Evolutionary conservation across 1,140 invertebrate genomes (phyloP).

Genomic region (Lithobius niger): DNA sequence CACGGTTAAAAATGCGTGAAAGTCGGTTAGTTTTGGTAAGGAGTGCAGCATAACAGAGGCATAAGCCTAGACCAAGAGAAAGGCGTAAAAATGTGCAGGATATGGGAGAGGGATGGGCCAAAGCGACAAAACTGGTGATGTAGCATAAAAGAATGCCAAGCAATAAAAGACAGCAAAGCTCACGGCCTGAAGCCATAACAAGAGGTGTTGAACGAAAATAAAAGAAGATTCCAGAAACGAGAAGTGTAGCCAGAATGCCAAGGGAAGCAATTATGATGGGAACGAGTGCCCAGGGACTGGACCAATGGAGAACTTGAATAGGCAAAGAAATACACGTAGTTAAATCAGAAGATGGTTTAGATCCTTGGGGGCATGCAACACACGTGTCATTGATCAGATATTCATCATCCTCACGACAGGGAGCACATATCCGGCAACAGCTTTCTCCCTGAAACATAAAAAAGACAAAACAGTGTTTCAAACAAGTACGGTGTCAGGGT

Average conservation of each 20-base stretch:
- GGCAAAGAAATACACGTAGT: conserved; percentile 43
- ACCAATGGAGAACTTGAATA: conserved; percentile 39
- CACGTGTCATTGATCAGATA: conserved; percentile 54
- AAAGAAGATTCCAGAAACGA: conserved; percentile 47
- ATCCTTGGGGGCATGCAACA: conserved; percentile 44
- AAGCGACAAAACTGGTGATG: conserved; percentile 44
- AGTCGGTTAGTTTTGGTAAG: conserved; percentile 65
- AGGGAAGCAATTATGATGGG: conserved; percentile 46
- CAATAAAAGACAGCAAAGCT: conserved; percentile 64
- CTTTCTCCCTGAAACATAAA: conserved; percentile 30
- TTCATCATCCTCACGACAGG: conserved; percentile 48
- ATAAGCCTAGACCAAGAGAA: conserved; percentile 51
- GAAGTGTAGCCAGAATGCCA: conserved; percentile 50
- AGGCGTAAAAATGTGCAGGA: conserved; percentile 48
- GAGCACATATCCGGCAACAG: conserved; percentile 64
- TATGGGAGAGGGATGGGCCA: conserved; percentile 43
- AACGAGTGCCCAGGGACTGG: conserved; percentile 45
- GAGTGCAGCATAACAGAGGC: conserved; percentile 57
- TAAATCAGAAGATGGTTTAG: conserved; percentile 45
- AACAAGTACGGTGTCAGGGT: too few relatives aligned
- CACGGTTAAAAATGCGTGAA: conserved; percentile 55
- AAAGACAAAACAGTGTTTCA: conserved; percentile 3
- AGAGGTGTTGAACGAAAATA: conserved; percentile 59
- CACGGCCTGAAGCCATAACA: conserved; percentile 65
- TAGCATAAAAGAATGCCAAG: conserved; percentile 46